Conservation (phyloP, 1,140 invertebrate species). For the Triops longicaudatus region DNA sequence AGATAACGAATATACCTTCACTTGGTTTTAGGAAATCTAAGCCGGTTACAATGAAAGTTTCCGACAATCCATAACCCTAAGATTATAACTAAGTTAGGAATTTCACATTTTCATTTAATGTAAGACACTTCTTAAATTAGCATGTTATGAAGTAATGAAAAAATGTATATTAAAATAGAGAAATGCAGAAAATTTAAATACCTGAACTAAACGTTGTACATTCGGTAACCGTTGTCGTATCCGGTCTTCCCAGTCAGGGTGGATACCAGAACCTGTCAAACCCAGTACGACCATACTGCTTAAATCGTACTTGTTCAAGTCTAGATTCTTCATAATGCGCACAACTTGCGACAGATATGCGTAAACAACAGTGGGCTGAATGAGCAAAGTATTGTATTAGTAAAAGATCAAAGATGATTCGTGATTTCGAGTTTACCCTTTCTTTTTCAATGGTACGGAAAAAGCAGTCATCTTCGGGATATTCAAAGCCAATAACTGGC, state of each 20-base stretch:
- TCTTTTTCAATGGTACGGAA: not conserved
- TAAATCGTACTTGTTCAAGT: slow-evolving; percentile 1
- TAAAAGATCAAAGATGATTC: not conserved
- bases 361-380: not conserved
- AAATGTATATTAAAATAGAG: too few species aligned
- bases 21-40: not conserved
- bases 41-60: not conserved
- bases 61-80: not conserved
- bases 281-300: not conserved
- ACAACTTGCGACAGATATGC: slow-evolving; percentile 5
- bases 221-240: slow-evolving; percentile 9
- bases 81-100: too few species aligned
- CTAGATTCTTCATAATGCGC: slow-evolving; percentile 7
- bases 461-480: not conserved
- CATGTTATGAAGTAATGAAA: too few species aligned
- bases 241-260: not conserved
- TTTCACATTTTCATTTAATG: too few species aligned
- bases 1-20: not conserved
- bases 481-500: not conserved
- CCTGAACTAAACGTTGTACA: not conserved
- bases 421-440: not conserved
- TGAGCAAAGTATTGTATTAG: too few species aligned
- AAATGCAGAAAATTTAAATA: not conserved
- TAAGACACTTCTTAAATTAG: too few species aligned
- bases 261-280: not conserved